Evolutionary conservation across 2,888 invertebrate genomes (phyloP).

Genomic region (Caenorhabditis drosophilae): DNA sequence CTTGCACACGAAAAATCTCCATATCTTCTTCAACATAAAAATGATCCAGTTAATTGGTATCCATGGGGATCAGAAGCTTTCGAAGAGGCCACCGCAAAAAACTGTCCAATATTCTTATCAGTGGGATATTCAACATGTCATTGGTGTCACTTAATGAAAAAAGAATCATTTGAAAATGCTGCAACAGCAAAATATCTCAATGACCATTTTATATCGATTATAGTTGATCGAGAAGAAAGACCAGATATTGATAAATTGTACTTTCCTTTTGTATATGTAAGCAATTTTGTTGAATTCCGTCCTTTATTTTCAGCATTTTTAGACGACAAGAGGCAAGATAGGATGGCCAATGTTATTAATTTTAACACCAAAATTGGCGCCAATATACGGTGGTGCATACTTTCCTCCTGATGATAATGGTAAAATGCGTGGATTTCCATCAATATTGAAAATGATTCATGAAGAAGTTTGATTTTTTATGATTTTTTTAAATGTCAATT

Average conservation of each 20-base stretch:
- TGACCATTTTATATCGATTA: conserved; percentile 85
- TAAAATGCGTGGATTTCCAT: conserved; percentile 84
- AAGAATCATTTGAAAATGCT: conserved; percentile 88
- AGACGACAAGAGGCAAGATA: conserved; percentile 75
- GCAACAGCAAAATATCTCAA: conserved; percentile 87
- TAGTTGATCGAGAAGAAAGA: conserved; percentile 79
- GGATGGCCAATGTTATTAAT: conserved; percentile 98
- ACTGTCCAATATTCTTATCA: conserved; percentile 87
- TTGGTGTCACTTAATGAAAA: conserved; percentile 98
- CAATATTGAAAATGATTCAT: conserved; percentile 77
- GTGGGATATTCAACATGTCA: conserved; percentile 81
- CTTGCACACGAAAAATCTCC: conserved; percentile 85
- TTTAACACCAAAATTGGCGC: conserved; percentile 85
- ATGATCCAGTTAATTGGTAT: conserved; percentile 93
- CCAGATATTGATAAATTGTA: conserved; percentile 93
- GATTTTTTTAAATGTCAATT: background rate
- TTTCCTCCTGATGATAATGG: conserved; percentile 82
- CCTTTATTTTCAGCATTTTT: conserved; percentile 19
- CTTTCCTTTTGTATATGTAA: conserved; percentile 79
- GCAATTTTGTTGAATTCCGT: background rate
- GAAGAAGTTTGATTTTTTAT: conserved; percentile 8
- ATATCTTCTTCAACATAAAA: conserved; percentile 89
- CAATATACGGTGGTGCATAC: conserved; percentile 87
- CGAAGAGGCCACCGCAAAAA: conserved; percentile 81
- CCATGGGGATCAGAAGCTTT: conserved; percentile 92